Conservation (phyloP, 2,797 vertebrate species). For the Oreochromis grahami region DNA sequence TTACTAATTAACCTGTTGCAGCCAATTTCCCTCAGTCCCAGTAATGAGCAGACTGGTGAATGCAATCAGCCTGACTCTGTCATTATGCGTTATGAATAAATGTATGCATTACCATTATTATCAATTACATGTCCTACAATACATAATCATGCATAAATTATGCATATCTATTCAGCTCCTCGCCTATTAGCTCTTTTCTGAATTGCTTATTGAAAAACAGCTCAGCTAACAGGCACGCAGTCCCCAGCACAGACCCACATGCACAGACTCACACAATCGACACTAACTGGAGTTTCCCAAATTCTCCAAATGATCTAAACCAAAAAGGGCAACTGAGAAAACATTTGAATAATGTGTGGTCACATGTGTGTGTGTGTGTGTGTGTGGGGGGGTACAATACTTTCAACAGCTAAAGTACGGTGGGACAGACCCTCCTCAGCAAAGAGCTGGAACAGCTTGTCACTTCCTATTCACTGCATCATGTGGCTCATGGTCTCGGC, state of each 20-base stretch:
- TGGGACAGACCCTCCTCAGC: slow-evolving; percentile 17
- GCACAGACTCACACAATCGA: not conserved
- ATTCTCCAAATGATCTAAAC: slow-evolving; percentile 2
- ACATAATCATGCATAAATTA: slow-evolving; percentile 39
- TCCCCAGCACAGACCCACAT: not conserved
- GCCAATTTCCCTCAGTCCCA: slow-evolving; percentile 21
- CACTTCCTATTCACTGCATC: slow-evolving; percentile 61
- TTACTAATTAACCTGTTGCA: slow-evolving; percentile 66
- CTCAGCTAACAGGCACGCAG: not conserved
- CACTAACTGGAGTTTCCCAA: slow-evolving; percentile 37
- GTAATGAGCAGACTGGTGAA: slow-evolving; percentile 49
- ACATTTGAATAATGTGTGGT: not conserved
- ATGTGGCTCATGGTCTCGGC: slow-evolving; percentile 20
- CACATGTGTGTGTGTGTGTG: not conserved
- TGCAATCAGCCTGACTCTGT: slow-evolving; percentile 44
- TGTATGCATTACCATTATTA: slow-evolving; percentile 46
- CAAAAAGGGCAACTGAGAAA: not conserved
- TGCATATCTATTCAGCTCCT: slow-evolving; percentile 34
- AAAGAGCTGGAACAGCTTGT: slow-evolving; percentile 3
- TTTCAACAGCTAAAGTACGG: not conserved
- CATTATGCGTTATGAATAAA: slow-evolving; percentile 63
- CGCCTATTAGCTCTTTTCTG: not conserved
- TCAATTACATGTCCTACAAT: slow-evolving; percentile 40
- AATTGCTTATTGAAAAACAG: slow-evolving; percentile 20
- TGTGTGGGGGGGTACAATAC: not conserved